Evolutionary conservation across 1,140 invertebrate species (phyloP).

Genomic region (Watersipora subatra): DNA sequence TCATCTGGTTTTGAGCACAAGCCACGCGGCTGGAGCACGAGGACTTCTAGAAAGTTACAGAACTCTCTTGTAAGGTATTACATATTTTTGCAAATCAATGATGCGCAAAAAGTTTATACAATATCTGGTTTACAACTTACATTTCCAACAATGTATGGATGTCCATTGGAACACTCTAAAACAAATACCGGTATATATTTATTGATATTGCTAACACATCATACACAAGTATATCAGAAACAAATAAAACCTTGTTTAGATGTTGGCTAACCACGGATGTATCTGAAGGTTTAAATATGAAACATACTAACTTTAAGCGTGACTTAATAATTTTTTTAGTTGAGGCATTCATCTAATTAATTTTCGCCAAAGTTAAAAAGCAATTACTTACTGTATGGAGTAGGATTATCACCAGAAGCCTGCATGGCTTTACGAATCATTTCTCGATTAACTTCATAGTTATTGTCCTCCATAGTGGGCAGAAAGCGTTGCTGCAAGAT

Average conservation of each 20-base stretch:
- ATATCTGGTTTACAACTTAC: neutral
- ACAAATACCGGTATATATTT: neutral
- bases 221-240: neutral
- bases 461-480: neutral
- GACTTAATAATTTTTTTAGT: neutral
- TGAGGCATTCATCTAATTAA: neutral
- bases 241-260: neutral
- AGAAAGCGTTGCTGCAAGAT: neutral
- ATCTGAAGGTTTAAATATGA: neutral
- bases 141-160: neutral
- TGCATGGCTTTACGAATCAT: neutral
- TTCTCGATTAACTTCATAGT: neutral
- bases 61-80: no score
- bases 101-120: no score
- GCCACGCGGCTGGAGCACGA: no score
- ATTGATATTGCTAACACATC: neutral
- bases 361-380: neutral
- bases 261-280: neutral
- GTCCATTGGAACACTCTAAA: neutral
- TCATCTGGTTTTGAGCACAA: no score
- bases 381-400: neutral
- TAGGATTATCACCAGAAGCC: neutral
- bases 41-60: no score
- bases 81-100: no score
- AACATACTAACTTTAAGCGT: neutral